A percentile compares a stretch with the other conserved stretches of the same genome.
Evolutionary conservation across 2,797 vertebrate species (phyloP).

Genomic region (Nyctibius grandis): DNA sequence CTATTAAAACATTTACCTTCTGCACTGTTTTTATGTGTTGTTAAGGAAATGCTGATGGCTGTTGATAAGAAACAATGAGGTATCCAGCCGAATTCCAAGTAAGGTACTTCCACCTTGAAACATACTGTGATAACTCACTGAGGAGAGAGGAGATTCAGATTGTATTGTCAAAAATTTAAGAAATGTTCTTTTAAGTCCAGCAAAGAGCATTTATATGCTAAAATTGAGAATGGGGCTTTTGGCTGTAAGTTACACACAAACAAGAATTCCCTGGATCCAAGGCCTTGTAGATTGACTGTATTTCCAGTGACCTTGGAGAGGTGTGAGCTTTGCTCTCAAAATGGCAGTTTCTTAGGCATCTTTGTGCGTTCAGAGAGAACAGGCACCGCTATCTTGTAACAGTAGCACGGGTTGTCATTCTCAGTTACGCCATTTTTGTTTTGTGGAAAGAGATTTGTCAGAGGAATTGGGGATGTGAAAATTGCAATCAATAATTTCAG

Average conservation of each 20-base stretch:
- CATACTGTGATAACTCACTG: background rate
- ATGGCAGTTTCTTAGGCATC: background rate
- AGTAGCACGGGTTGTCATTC: background rate
- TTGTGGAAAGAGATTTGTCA: background rate
- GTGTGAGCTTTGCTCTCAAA: background rate
- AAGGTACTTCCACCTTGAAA: constrained; percentile 16
- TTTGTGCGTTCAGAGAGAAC: background rate
- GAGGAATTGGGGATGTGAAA: background rate
- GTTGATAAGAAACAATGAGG: constrained; percentile 65
- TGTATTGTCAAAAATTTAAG: background rate
- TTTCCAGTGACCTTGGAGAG: background rate
- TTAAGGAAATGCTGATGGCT: constrained; percentile 72
- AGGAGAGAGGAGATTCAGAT: background rate
- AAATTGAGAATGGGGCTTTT: background rate
- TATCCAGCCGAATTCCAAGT: constrained; percentile 5
- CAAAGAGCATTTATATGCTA: background rate
- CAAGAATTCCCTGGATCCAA: background rate
- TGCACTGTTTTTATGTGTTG: constrained; percentile 46
- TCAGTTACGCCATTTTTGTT: rapidly evolving
- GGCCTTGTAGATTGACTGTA: background rate
- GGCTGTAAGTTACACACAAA: background rate
- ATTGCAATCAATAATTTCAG: background rate
- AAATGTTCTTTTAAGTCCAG: background rate
- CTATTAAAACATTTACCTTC: constrained; percentile 42
- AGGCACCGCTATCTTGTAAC: background rate